Base-by-base conservation (phyloP, 2,797 vertebrate genomes). In the Coranthus polyacanthus region DNA sequence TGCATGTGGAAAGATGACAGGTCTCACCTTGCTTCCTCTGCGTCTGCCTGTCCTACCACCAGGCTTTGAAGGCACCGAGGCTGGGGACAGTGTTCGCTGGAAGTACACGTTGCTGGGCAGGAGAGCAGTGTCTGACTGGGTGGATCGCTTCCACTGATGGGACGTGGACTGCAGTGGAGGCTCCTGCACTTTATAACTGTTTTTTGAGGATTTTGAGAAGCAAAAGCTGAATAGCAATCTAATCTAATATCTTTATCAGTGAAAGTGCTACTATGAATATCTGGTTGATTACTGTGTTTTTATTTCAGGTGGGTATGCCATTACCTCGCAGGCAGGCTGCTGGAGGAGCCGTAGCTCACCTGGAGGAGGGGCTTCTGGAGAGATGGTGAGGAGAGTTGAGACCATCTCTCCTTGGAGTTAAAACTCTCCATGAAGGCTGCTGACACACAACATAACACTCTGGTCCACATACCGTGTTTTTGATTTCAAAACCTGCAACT, bases 121-220 rank as follows among this genome's bases (percentile, higher is more conserved):
- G 18, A 94, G 90, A 1, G 92, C 93, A 0, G 93, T 76, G 85
- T 95, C 94, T 9, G 93, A 94, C 78, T 94, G 93, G 26, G 83
- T 87, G 61, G 87, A 91, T 46, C 63, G 81, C 50, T 76, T 89
- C 34, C 84, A 79, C 32, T 72, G 68, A 55, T 73, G 51, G 51
- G 72, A 41, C 3, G 6, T 12, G 20, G 79, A 49, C 43, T 85
- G 77, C 26, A 75, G 46, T 0, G 47, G 75, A 0, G 60, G 66
- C 69, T 93, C 90, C 45, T 50, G 80, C 12, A 92, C 65, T 83
- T 93, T 94, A 53, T 92, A 94, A 58, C 93, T 94, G 72, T 16
- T 54, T 67, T 7, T 60, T 41, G 12, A 51, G 2, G 32, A 51
- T 1, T 18, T 22, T 0, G 2, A 42, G 3, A 66, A 26, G 43